A percentile compares a stretch with the other conserved stretches of the same genome.
Evolutionary conservation across 2,888 invertebrate genomes (phyloP).

Genomic region (Cheilosia soror): DNA sequence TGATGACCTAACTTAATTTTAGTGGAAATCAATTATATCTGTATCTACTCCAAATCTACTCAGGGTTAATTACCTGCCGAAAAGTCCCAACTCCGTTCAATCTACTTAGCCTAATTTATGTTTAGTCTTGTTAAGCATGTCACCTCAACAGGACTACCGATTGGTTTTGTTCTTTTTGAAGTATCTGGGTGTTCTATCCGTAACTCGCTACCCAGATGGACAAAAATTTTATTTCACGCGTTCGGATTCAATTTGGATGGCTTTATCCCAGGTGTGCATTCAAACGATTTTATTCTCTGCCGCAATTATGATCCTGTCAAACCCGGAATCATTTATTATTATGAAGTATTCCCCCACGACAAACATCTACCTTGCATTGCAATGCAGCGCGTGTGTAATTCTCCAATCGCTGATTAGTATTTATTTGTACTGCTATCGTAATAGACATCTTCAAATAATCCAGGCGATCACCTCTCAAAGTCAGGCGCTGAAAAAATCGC

Average conservation of each 20-base stretch:
- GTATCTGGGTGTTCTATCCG: slow-evolving; percentile 32
- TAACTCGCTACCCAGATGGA: not conserved
- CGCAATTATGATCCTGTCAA: not conserved
- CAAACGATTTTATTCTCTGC: slow-evolving; percentile 4
- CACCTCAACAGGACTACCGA: slow-evolving; percentile 8
- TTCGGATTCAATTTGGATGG: slow-evolving; percentile 33
- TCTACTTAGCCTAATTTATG: too few species aligned
- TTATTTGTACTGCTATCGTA: slow-evolving; percentile 21
- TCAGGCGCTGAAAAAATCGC: not conserved
- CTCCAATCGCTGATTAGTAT: slow-evolving; percentile 31
- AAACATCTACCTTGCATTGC: slow-evolving; percentile 14
- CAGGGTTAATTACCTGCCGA: too few species aligned
- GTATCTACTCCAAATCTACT: too few species aligned
- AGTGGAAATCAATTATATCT: too few species aligned
- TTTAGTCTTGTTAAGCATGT: slow-evolving; percentile 18
- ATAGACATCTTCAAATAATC: slow-evolving; percentile 14
- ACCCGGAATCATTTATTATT: slow-evolving; percentile 4
- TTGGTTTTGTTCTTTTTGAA: slow-evolving; percentile 10
- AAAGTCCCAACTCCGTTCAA: too few species aligned
- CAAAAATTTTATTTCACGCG: slow-evolving; percentile 20
- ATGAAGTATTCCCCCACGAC: slow-evolving; percentile 6
- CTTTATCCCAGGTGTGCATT: slow-evolving; percentile 18
- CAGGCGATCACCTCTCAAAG: slow-evolving; percentile 8
- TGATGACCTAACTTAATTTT: too few species aligned
- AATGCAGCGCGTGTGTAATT: slow-evolving; percentile 9